These are phyloP conservation scores for Aphis gossypii DNA, from an alignment of 1,140 invertebrate species.

Conservation along the genomic window DNA sequence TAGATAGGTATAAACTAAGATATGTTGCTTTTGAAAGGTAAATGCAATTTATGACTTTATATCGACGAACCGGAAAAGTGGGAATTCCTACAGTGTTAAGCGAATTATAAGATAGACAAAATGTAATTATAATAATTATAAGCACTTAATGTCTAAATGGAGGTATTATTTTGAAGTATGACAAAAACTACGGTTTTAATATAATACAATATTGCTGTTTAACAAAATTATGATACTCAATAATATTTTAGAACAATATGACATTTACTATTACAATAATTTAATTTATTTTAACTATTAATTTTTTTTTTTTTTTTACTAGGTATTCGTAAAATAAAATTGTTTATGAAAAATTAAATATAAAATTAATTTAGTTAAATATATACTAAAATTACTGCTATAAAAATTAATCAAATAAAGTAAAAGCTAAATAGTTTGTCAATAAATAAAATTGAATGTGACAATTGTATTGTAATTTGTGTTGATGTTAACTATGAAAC, in stretches of 20 bases:
- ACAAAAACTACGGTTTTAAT: background rate
- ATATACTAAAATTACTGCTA: too few species aligned
- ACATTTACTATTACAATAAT: background rate
- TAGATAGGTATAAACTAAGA: background rate
- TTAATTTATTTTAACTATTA: background rate
- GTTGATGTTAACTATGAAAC: background rate
- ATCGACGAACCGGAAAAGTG: slow-evolving; percentile 1
- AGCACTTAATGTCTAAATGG: background rate
- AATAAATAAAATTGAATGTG: background rate
- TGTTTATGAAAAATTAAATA: background rate
- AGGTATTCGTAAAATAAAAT: background rate
- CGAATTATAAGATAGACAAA: background rate
- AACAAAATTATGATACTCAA: background rate
- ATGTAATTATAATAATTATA: slow-evolving; percentile 2
- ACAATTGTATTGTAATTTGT: background rate
- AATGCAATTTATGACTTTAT: background rate
- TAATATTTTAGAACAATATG: background rate
- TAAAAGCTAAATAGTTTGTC: background rate
- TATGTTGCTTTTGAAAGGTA: background rate
- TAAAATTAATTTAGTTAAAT: background rate
- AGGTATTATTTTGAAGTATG: background rate
- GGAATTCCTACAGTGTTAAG: background rate
- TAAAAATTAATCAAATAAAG: background rate
- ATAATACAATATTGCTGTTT: background rate
- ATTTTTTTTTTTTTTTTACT: background rate